A percentile compares a stretch with the other conserved stretches of the same genome.
Evolutionary conservation across 2,113 vertebrate species (phyloP).

Genomic region (Eubucco bourcierii): DNA sequence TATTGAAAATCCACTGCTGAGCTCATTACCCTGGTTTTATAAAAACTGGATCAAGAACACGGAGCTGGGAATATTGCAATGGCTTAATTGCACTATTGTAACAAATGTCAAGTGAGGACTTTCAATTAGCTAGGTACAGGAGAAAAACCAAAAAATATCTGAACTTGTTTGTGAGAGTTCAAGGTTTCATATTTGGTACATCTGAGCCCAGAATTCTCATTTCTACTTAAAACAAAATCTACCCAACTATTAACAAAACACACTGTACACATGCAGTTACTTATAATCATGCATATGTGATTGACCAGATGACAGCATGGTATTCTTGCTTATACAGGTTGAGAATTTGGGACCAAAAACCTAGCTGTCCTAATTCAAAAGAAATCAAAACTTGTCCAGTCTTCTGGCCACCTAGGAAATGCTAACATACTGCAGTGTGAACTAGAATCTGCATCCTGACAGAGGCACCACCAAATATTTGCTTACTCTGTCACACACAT

Average conservation of each 20-base stretch:
- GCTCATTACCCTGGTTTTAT: neutral
- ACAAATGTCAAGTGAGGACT: neutral
- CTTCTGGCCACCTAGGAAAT: neutral
- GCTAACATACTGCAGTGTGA: neutral
- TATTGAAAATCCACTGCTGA: neutral
- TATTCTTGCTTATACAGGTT: neutral
- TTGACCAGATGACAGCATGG: neutral
- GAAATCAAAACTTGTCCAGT: neutral
- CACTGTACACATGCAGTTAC: neutral
- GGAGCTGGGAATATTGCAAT: neutral
- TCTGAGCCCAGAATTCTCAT: neutral
- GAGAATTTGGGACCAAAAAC: neutral
- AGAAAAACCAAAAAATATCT: neutral
- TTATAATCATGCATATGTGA: fast-evolving
- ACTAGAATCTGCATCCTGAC: neutral
- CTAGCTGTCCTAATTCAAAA: neutral
- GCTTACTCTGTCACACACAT: neutral
- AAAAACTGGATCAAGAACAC: neutral
- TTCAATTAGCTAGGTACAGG: neutral
- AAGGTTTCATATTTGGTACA: neutral
- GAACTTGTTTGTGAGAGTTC: neutral
- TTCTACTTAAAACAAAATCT: neutral
- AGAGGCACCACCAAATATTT: neutral
- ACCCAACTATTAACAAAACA: neutral
- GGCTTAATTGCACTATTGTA: neutral